Evolutionary conservation across 1,140 invertebrate genomes (phyloP), one percentile per base, ranked within the genome.

Genomic region (Apocrypta bakeri): DNA sequence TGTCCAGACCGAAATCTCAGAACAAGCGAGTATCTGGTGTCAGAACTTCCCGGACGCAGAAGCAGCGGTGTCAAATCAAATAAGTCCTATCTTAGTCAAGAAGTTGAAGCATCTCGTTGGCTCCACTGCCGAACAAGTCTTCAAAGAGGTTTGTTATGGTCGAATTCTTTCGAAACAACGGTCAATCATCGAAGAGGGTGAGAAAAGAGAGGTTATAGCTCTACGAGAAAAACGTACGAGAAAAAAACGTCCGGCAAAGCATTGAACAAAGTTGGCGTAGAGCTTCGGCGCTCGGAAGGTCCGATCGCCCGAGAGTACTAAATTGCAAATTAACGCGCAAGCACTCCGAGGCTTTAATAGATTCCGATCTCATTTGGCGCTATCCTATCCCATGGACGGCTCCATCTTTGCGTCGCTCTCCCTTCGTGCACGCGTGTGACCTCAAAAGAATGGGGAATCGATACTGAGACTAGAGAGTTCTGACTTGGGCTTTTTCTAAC

Each of bases 11-110:
- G 91, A 91, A 66, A 93, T 94, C 27, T 92, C 91, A 77, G 94
- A 94, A 88, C 94, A 94, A 12, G 91, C 93, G 79, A 95, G 96
- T 89, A 92, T 93, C 64, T 95, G 94, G 93, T 94, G 94, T 1
- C 95, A 96, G 63, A 66, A 25, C 63, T 66, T 25, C 24, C 63
- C 63, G 12, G n/a, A 0, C 11, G n/a, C 24, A 9, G 61, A 64
- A n/a, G n/a, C n/a, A n/a, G n/a, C n/a, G n/a, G n/a, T n/a, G n/a
- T n/a, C n/a, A n/a, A n/a, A n/a, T n/a, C n/a, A n/a, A n/a, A n/a
- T n/a, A n/a, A n/a, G n/a, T n/a, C n/a, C n/a, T n/a, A n/a, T n/a
- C n/a, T n/a, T n/a, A n/a, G n/a, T n/a, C n/a, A n/a, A 56, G 48
- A 21, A 56, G 21, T 7, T 21, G 48, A 17, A 56, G 21, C 2